Evolutionary conservation across 2,888 invertebrate species (phyloP), one percentile per base, ranked within the genome.

Genomic region (Sesia apiformis): DNA sequence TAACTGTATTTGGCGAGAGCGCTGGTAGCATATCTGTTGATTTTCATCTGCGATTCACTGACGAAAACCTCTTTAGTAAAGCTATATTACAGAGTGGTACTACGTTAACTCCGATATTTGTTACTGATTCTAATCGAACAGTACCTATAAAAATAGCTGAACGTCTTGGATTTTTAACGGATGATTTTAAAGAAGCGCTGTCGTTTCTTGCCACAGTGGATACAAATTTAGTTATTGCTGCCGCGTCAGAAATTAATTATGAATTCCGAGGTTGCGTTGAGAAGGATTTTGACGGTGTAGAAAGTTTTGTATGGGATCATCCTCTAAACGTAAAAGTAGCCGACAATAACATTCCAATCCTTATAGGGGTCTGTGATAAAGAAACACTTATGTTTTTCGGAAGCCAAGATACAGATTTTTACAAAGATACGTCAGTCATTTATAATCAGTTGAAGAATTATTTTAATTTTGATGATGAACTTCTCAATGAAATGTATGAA

Each of bases 21-120:
- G 69, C 74, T 4, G 74, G 74, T 7, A 63, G 58, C 4, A 56
- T 56, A 8, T 64, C 71, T 0, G 58, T 66, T 0, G 67, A 69
- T 8, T 63, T 67, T 7, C 72, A 70, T 38, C 54, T 74, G 3
- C 53, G 65, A 8, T 70, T 66, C 3, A 52, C 58, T 5, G 38
- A 63, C 38, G 66, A 68, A n/a, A 62, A 63, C 5, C 54, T 74
- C 4, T 74, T 69, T 38, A 58, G 64, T 52, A 63, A 65, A 53
- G 65, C 63, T 1, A 74, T 74, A 41, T 40, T 69, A 3, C 70
- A 71, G 58, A 74, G 74, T 57, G 74, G 73, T 6, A 58, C 63
- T 0, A 58, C 65, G 4, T 56, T 63, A n/a, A 53, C 58, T 4
- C 59, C 65, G 3, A 62, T 57, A 52, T 40, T 57, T 3, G 43